Percentiles rank a stretch among this genome's conserved stretches.
These are phyloP conservation scores for Craseonycteris thonglongyai DNA, from an alignment of 2,113 vertebrate genomes.

Conservation along the genomic window DNA sequence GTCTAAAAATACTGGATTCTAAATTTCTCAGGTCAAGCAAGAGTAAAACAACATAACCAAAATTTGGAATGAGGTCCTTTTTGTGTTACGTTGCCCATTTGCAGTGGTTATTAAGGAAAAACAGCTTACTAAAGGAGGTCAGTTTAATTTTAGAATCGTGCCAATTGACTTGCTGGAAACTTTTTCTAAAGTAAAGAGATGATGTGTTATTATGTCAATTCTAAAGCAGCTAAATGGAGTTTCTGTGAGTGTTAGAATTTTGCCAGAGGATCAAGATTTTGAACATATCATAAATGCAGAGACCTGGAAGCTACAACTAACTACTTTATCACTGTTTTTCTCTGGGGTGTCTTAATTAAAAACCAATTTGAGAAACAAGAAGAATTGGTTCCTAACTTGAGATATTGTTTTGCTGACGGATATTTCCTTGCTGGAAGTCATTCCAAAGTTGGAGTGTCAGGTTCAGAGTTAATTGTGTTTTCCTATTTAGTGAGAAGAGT, in stretches of 20 bases:
- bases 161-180: neutral
- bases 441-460: constrained; percentile 63
- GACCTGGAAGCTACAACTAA: constrained; percentile 37
- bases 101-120: constrained; percentile 20
- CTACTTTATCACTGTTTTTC: constrained; percentile 50
- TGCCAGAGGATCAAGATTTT: constrained; percentile 68
- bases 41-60: neutral
- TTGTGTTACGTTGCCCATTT: neutral
- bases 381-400: constrained; percentile 63
- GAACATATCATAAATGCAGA: constrained; percentile 48
- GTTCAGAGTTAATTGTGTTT: constrained; percentile 67
- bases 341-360: constrained; percentile 74
- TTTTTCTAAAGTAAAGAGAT: constrained; percentile 15
- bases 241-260: constrained; percentile 25
- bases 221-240: neutral
- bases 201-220: neutral
- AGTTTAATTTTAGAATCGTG: neutral
- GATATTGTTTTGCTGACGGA: constrained; percentile 67
- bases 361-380: constrained; percentile 64
- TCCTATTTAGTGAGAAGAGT: constrained; percentile 26
- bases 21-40: neutral
- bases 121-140: neutral
- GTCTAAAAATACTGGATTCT: neutral
- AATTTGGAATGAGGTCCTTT: neutral
- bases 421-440: constrained; percentile 61